Evolutionary conservation across 1,140 invertebrate species (phyloP).

Genomic region (Arctopsyche grandis): DNA sequence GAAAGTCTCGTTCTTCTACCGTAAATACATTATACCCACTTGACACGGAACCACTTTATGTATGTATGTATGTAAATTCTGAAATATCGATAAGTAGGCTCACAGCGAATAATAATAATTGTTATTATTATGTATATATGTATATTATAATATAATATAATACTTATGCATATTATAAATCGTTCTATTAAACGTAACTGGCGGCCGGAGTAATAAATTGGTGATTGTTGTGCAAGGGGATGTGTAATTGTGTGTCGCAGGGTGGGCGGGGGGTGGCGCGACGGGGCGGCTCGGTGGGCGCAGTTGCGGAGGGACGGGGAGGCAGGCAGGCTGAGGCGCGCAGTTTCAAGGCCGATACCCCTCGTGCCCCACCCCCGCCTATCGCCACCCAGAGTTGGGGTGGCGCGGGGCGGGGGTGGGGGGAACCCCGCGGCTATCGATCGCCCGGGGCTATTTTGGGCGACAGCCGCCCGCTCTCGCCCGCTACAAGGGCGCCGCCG

Average conservation of each 20-base stretch:
- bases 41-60: no score
- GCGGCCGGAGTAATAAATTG: not conserved
- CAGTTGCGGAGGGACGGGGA: not conserved
- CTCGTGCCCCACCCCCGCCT: not conserved
- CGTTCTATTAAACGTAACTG: no score
- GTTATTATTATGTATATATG: no score
- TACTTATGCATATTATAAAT: not conserved
- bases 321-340: not conserved
- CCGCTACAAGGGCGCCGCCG: conserved; percentile 42
- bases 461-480: conserved; percentile 38
- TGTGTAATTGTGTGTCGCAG: conserved; percentile 24
- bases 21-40: no score
- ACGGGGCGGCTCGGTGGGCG: not conserved
- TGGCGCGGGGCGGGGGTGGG: not conserved
- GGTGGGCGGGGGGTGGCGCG: not conserved
- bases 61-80: no score
- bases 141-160: no score
- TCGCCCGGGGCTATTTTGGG: conserved; percentile 40
- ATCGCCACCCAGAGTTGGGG: not conserved
- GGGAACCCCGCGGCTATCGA: conserved; percentile 37
- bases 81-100: no score
- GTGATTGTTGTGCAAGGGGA: not conserved
- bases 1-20: no score
- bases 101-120: no score
- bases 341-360: conserved; percentile 22